Base-by-base conservation (phyloP, 2,888 invertebrate genomes). In the Oscheius myriophilus region DNA sequence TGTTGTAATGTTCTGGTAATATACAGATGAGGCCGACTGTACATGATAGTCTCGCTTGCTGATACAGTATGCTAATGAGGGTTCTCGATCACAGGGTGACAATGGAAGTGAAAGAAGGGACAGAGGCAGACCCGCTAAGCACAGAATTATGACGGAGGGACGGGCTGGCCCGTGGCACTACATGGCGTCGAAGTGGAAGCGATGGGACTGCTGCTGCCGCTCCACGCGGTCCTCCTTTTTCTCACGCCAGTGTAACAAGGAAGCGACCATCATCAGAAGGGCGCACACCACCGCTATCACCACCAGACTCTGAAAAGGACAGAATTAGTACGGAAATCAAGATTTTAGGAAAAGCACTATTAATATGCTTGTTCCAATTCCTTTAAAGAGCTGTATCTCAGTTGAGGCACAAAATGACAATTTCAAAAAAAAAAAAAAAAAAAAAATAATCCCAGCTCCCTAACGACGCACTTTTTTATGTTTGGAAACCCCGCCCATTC, bases 181-280 rank as follows among this genome's bases (percentile, higher is more conserved):
- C 85, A 86, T 84, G 41, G 86, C 87, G 67, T 86, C 86, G 70
- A 87, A 86, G 71, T 87, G 86, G 78, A 87, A 86, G 52, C 84
- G 80, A 65, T 87, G 84, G 42, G 84, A 79, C 53, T 84, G 84
- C 26, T 81, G 79, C 64, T 82, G 81, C 41, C 84, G 70, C 71
- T 86, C 86, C 62, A 78, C 74, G 26, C 79, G 71, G 67, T 86
- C 86, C 62, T 82, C 79, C 64, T 81, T 81, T 67, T 76, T 72
- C 67, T 86, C 86, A 11, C 82, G 75, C 23, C 76, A 77, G 69
- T 86, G 86, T 12, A 86, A 70, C 54, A 80, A 68, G 14, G 76
- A 67, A 45, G 84, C 82, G 9, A 86, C 71, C 52, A 84, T 49
- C 16, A 86, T 71, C 2, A 85, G 72, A 26, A 87, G 74, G 25